Base-by-base conservation (phyloP, 2,888 invertebrate genomes). In the Leptinotarsa haldemani region DNA sequence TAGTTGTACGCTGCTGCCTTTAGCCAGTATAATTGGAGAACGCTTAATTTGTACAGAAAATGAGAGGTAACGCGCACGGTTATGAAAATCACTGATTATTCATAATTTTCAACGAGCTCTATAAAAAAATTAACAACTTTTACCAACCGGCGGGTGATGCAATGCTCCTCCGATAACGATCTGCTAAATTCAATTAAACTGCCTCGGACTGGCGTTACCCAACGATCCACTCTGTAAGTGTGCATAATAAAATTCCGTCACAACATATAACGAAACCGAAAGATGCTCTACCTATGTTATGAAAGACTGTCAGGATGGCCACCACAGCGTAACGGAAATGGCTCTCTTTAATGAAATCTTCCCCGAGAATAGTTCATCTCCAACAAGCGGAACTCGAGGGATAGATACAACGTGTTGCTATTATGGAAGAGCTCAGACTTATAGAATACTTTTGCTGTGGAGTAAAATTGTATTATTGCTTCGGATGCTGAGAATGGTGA, bases 311-410 rank as follows among this genome's bases (percentile, higher is more conserved):
- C 80, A 74, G 77, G 79, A 75, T 74, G 79, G 74, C 71, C 78
- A 78, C 74, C 79, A 72, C 71, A 76, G 74, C 80, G 84, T 85
- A 84, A 85, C 85, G 83, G 80, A 83, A 82, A 82, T 82, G 82
- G 82, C 82, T 84, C 83, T 84, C 83, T 83, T 83, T 84, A 85
- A 84, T 84, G 85, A 85, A 85, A 86, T 86, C 84, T 85, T 82
- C 82, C 79, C 81, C 82, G 71, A 71, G 83, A 83, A 83, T 84
- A 82, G 78, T 84, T 81, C 82, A 83, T 84, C 83, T 84, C 76
- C 83, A 84, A 75, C 77, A 76, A 84, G 81, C 83, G 85, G 82
- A 85, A 85, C 85, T 75, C 53, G 61, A 67, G 40, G 40, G 40
- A 40, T 40, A 40, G 40, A 40, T 40, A 40, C 40, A 40, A 40